Conservation (phyloP, 2,113 vertebrate species). For the Chaenogobius annularis region DNA sequence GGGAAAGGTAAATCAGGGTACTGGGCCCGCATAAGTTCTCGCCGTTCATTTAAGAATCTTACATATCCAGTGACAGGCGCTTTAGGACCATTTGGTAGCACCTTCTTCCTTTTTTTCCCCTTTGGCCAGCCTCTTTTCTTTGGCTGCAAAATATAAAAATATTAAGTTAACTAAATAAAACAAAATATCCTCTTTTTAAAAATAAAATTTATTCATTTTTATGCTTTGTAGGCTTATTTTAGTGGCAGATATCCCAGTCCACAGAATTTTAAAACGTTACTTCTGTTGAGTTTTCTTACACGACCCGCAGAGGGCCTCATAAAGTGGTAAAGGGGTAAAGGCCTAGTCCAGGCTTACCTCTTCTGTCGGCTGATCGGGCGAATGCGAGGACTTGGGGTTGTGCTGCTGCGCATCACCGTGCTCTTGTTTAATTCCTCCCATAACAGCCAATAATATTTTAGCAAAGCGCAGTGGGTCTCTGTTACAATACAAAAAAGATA, state of each 20-base stretch:
- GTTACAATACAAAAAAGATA: not conserved
- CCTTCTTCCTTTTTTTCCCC: constrained; percentile 98
- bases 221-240: too few relatives aligned
- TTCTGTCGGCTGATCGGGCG: constrained; percentile 71
- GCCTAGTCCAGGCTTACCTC: constrained; percentile 58
- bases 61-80: constrained; percentile 94
- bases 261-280: too few relatives aligned
- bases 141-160: constrained; percentile 70
- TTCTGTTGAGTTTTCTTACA: not conserved
- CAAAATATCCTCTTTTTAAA: too few relatives aligned
- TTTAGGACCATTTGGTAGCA: constrained; percentile 95
- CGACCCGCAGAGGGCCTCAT: not conserved
- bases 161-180: not conserved
- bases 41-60: constrained; percentile 91
- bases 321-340: not conserved
- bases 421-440: constrained; percentile 82
- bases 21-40: constrained; percentile 89
- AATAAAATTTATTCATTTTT: too few relatives aligned
- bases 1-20: constrained; percentile 94
- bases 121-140: constrained; percentile 98
- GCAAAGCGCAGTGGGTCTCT: not conserved
- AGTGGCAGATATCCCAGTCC: too few relatives aligned
- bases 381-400: constrained; percentile 61
- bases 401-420: constrained; percentile 70
- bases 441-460: constrained; percentile 28